phyloP scores from a whole-genome alignment of 2,797 vertebrate genomes.

The Helicolenus hilgendorfi region DNA sequence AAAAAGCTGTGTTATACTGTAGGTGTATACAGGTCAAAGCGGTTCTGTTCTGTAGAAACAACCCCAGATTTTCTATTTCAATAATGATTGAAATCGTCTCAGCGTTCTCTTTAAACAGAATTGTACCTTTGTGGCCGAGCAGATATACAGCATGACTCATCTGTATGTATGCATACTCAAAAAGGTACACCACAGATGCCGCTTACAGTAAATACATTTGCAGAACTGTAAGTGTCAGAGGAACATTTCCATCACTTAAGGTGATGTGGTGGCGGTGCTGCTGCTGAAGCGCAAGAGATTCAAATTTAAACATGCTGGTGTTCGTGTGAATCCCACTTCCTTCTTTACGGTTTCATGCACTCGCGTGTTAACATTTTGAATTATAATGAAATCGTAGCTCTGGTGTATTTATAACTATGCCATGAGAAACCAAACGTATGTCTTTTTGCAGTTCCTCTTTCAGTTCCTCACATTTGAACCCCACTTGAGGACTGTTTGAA shows the following conservation, averaged over 20 bases:
- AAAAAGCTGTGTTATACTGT: neutral
- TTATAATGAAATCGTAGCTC: neutral
- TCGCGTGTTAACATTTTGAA: neutral
- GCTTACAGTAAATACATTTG: neutral
- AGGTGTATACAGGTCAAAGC: neutral
- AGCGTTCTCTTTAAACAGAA: neutral
- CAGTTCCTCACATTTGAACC: conserved; percentile 21
- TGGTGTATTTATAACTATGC: neutral
- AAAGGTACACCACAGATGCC: neutral
- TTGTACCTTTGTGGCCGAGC: neutral
- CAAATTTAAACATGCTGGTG: neutral
- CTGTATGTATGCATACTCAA: neutral
- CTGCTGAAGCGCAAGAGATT: neutral
- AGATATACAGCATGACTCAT: neutral
- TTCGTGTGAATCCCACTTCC: conserved; percentile 36
- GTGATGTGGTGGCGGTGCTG: neutral
- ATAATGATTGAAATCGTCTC: neutral
- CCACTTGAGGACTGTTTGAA: neutral
- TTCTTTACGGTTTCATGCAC: conserved; percentile 10
- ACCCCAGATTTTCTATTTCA: neutral
- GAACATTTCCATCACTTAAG: neutral
- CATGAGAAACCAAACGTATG: neutral
- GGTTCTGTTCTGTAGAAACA: neutral
- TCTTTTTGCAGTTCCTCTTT: conserved; percentile 36
- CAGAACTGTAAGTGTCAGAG: neutral